Evolutionary conservation across 2,888 invertebrate genomes (phyloP).

Genomic region (Venustoraphidia nigricollis): DNA sequence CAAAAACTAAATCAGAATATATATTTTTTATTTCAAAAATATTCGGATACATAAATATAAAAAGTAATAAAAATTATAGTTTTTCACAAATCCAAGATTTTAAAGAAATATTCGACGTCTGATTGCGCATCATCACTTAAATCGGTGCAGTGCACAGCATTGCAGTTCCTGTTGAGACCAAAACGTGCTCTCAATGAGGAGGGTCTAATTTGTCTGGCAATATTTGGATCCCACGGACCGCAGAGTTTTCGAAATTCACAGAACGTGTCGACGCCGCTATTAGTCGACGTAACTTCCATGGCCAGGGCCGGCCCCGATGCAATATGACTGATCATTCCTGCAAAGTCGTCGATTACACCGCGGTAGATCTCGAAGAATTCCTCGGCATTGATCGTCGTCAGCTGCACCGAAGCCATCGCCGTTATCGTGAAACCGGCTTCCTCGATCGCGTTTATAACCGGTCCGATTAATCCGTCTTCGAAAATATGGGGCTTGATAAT

Average conservation of each 20-base stretch:
- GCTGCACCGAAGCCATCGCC: conserved; percentile 61
- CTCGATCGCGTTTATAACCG: conserved; percentile 55
- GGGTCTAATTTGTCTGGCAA: conserved; percentile 71
- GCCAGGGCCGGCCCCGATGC: conserved; percentile 75
- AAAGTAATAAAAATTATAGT: too few relatives aligned
- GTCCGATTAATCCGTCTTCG: conserved; percentile 54
- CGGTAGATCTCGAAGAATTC: conserved; percentile 90
- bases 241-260: conserved; percentile 66
- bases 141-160: conserved; percentile 90
- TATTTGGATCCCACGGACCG: conserved; percentile 85
- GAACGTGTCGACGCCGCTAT: conserved; percentile 40
- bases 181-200: conserved; percentile 70
- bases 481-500: conserved; percentile 85
- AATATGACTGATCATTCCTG: conserved; percentile 74
- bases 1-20: too few relatives aligned
- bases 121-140: conserved; percentile 71
- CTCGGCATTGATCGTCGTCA: conserved; percentile 70
- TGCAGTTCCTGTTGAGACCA: conserved; percentile 67
- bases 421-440: conserved; percentile 64
- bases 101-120: conserved; percentile 43
- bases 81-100: neutral
- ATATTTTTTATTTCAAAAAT: too few relatives aligned
- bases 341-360: conserved; percentile 60
- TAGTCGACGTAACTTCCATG: conserved; percentile 60
- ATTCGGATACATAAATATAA: too few relatives aligned